These are phyloP conservation scores for Ditula angustiorana DNA, from an alignment of 2,888 invertebrate genomes.

Conservation along the genomic window DNA sequence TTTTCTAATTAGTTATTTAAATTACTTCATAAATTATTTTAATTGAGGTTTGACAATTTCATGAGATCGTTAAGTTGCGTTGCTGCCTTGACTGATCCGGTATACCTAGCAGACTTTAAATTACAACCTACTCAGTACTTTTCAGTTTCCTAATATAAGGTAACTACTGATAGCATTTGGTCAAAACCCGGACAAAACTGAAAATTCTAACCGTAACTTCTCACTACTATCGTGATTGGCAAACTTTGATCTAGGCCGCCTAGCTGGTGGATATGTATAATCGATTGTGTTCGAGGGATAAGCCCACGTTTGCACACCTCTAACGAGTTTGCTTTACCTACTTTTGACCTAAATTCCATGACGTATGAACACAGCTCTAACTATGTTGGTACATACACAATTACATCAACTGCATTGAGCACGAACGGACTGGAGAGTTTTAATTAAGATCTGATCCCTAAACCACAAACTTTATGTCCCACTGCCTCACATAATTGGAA, in stretches of 20 bases:
- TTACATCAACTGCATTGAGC: background rate
- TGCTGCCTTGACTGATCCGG: too few species aligned
- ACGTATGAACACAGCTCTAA: background rate
- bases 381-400: background rate
- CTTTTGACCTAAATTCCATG: slow-evolving; percentile 45
- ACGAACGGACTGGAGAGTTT: background rate
- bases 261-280: slow-evolving; percentile 56
- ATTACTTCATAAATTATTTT: too few species aligned
- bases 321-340: slow-evolving; percentile 60
- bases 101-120: too few species aligned
- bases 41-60: too few species aligned
- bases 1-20: too few species aligned
- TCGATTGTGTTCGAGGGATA: slow-evolving; percentile 54
- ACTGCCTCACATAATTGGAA: too few species aligned
- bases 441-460: background rate
- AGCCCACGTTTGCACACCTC: slow-evolving; percentile 54
- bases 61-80: too few species aligned
- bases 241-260: slow-evolving; percentile 60
- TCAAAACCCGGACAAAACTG: slow-evolving; percentile 46
- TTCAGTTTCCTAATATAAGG: background rate
- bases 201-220: slow-evolving; percentile 43
- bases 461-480: too few species aligned
- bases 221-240: slow-evolving; percentile 56
- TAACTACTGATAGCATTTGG: slow-evolving; percentile 34
- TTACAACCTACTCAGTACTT: too few species aligned